Evolutionary conservation across 2,888 invertebrate species (phyloP).

Genomic region (Stenichneumon culpator): DNA sequence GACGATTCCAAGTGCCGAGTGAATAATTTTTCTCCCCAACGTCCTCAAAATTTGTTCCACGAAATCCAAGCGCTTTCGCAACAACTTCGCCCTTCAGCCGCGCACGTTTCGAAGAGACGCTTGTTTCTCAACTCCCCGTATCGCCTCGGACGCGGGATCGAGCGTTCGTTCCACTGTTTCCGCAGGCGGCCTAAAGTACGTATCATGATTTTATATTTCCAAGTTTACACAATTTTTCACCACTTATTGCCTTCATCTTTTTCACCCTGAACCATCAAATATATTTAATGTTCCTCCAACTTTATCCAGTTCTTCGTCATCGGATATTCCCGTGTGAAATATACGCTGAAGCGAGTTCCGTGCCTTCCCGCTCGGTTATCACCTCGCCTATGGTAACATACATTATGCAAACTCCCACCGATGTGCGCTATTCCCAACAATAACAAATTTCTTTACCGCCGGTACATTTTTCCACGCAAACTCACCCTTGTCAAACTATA

Average conservation of each 20-base stretch:
- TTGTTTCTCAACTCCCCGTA: neutral
- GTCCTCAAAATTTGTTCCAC: no score
- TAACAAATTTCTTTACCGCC: conserved; percentile 27
- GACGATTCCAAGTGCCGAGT: no score
- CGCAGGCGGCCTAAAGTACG: neutral
- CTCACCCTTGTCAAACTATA: neutral
- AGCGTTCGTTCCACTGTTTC: neutral
- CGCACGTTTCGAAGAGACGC: neutral
- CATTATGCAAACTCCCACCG: neutral
- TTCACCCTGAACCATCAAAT: neutral
- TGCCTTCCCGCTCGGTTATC: conserved; percentile 7
- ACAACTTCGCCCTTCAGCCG: neutral
- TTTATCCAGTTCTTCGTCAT: conserved; percentile 8
- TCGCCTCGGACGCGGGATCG: neutral
- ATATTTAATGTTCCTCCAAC: neutral
- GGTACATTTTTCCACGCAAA: neutral
- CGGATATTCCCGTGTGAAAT: neutral
- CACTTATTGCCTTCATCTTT: neutral
- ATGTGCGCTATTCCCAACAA: conserved; percentile 11
- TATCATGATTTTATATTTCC: neutral
- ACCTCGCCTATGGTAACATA: neutral
- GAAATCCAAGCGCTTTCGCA: conserved; percentile 2
- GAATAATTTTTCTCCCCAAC: no score
- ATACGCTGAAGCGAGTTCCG: neutral
- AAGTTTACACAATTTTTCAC: neutral